Base-by-base conservation (phyloP, 2,797 vertebrate species). In the Sciaenops ocellatus region DNA sequence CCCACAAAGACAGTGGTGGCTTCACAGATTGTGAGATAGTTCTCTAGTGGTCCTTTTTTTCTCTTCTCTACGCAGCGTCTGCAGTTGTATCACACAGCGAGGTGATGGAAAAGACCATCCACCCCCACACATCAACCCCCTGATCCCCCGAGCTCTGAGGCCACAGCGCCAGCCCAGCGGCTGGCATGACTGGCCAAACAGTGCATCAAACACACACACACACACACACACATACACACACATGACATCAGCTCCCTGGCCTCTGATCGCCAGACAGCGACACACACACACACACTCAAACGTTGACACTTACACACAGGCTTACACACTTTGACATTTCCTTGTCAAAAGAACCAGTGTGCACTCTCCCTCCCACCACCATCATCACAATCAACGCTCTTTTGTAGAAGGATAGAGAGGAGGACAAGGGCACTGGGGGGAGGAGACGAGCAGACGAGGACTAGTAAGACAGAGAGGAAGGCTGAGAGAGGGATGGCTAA, bases 331-430 rank as follows among this genome's bases (percentile, higher is more conserved):
- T 91, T 95, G 94, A 94, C 93, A 95, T 96, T 95, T 95, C 87
- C 87, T 85, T 87, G 91, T 94, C 93, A 95, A 94, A 96, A 93
- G 94, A 93, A 69, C 90, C 90, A 93, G 91, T 95, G 93, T 95
- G 93, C 76, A 63, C 85, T 87, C 89, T 86, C 87, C 89, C 92
- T 90, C 93, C 91, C 90, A 89, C 93, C 73, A 78, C 84, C 93
- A 88, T 88, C 91, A 89, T 89, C 90, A 94, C 93, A 93, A 94
- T 94, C 93, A 95, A 93, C 91, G 79, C 87, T 89, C 85, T 90
- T 95, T 95, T 95, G 93, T 95, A 80, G 86, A 87, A 72, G 81
- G 84, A 89, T 69, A 82, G 89, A 84, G 90, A 88, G 85, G 90
- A 75, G 82, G 81, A 91, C 87, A 86, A 87, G 89, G 91, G 90